These are phyloP conservation scores for Sesamia inferens DNA, from an alignment of 2,888 invertebrate genomes.

Conservation along the genomic window DNA sequence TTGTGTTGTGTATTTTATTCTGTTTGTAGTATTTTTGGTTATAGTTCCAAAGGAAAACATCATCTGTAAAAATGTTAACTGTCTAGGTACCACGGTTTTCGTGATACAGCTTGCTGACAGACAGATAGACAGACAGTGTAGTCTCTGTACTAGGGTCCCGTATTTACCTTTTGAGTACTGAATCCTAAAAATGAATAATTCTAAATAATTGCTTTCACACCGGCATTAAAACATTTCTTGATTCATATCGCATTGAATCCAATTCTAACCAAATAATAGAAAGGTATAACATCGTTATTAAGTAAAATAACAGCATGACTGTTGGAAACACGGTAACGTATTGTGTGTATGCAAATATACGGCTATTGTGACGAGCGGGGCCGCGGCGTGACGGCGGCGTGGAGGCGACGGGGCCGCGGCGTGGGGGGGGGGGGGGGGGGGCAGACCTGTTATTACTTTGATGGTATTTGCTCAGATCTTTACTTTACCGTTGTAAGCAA, in stretches of 20 bases:
- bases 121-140: too few species aligned
- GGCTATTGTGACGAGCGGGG: slow-evolving; percentile 44
- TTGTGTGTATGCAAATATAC: slow-evolving; percentile 61
- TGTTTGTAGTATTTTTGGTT: too few species aligned
- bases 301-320: slow-evolving; percentile 51
- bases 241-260: slow-evolving; percentile 17
- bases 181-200: neutral
- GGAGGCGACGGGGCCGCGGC: neutral
- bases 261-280: slow-evolving; percentile 36
- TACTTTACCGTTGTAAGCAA: neutral
- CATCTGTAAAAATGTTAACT: too few species aligned
- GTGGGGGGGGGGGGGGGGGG: neutral
- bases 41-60: too few species aligned
- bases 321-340: slow-evolving; percentile 39
- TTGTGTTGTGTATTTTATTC: too few species aligned
- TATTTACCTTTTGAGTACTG: too few species aligned
- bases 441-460: slow-evolving; percentile 37
- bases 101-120: too few species aligned
- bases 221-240: slow-evolving; percentile 8
- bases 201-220: slow-evolving; percentile 2
- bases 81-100: too few species aligned
- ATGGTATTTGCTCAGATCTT: slow-evolving; percentile 61
- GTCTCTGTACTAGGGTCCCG: too few species aligned
- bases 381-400: slow-evolving; percentile 26
- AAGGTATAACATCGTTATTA: slow-evolving; percentile 35